phyloP scores from a whole-genome alignment of 2,888 invertebrate genomes.

The Chymomyza amoena region DNA sequence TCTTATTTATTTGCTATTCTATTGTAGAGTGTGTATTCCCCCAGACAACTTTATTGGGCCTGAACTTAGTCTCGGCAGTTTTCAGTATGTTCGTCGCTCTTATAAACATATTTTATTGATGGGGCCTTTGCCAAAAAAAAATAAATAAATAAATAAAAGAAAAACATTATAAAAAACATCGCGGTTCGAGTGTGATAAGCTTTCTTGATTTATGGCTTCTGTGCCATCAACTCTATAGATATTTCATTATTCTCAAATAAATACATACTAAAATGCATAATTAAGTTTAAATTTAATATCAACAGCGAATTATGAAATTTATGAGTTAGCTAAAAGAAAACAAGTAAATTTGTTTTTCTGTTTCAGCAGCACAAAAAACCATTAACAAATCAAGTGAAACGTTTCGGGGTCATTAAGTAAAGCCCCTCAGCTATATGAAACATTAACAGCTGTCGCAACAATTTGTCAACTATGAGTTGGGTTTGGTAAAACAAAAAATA shows the following conservation, averaged over 20 bases:
- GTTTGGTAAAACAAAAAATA: not conserved
- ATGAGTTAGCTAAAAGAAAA: conserved; percentile 9
- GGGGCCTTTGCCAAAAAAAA: not conserved
- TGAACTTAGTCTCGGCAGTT: not conserved
- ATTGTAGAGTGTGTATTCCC: conserved; percentile 39
- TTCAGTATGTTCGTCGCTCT: not conserved
- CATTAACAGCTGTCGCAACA: conserved; percentile 69
- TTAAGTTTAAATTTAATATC: not conserved
- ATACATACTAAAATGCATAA: conserved; percentile 1
- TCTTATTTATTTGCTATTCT: conserved; percentile 68
- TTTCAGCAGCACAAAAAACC: conserved; percentile 48
- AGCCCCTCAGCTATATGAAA: conserved; percentile 67
- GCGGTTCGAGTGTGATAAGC: conserved; percentile 29
- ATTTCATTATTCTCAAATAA: not conserved
- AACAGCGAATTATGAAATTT: not conserved
- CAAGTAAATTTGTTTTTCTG: conserved; percentile 11
- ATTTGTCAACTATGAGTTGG: conserved; percentile 55
- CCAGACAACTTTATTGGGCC: not conserved
- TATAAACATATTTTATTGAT: not conserved
- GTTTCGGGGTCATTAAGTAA: conserved; percentile 71
- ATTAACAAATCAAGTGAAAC: conserved; percentile 72
- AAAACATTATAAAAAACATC: no score
- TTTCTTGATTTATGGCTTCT: conserved; percentile 51
- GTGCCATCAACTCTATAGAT: not conserved
- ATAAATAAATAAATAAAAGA: not conserved